phyloP scores from a whole-genome alignment of 2,113 vertebrate genomes.

The Amphilophus citrinellus region DNA sequence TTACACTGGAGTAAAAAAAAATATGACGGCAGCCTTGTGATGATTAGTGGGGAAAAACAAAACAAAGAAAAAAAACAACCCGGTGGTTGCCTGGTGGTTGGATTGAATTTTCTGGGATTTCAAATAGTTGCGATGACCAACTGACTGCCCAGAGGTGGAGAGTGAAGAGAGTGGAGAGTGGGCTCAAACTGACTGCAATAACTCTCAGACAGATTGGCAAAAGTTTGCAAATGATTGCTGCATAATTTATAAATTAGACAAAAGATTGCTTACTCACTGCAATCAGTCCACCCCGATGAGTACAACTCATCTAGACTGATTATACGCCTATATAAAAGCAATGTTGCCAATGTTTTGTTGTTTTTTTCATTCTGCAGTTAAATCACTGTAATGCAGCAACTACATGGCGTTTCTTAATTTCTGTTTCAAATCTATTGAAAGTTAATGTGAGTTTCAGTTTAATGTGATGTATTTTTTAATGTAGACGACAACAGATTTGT shows the following conservation, averaged over 20 bases:
- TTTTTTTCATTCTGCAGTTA: no score
- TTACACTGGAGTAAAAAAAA: background rate
- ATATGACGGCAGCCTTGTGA: background rate
- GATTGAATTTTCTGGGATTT: background rate
- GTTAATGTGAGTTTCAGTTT: no score
- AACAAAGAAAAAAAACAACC: no score
- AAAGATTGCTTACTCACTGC: background rate
- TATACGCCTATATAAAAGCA: no score
- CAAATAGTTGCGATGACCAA: background rate
- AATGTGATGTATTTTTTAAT: no score
- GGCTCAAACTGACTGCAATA: no score
- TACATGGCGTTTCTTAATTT: no score
- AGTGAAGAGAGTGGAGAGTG: no score
- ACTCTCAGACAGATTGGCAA: background rate
- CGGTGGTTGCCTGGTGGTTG: background rate
- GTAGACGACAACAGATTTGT: no score
- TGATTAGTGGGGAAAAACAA: background rate
- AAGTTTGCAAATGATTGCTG: background rate
- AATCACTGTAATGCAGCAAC: no score
- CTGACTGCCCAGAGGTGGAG: no score
- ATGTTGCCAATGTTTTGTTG: background rate
- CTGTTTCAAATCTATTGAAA: no score
- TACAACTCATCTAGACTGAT: background rate
- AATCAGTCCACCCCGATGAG: background rate
- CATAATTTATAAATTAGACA: background rate